Evolutionary conservation across 2,113 vertebrate genomes (phyloP), one percentile per base, ranked within the genome.

Genomic region (Gnathonemus longibarbis): DNA sequence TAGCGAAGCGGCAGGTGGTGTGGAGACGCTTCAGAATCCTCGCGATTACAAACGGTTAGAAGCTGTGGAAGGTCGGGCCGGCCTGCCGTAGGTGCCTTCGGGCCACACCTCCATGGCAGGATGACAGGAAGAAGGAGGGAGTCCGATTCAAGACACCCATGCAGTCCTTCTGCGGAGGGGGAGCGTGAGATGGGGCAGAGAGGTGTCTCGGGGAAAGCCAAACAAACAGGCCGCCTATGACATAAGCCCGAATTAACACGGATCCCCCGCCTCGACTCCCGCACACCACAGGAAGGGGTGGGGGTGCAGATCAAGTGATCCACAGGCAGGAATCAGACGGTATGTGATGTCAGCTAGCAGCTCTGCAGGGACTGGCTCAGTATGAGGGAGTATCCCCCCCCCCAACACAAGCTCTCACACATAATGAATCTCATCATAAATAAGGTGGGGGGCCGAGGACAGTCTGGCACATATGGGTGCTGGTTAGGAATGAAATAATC

Each of bases 201-300:
- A 70, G 62, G 62, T 10, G 3, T 27, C n/a, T 4, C 27, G 39
- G 77, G 77, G 89, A 89, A 15, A 77, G n/a, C 62, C 62, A 84
- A 70, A 35, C 74, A 35, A 58, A 45, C 50, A 39, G 49, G 50
- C 49, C 15, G 49, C 88, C 90, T 52, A 66, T 91, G 91, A 95
- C 93, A 94, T 94, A 93, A 91, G 94, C 92, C 92, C 93, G 92
- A 92, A 95, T 93, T 94, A 94, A 91, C 94, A 93, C 94, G 93
- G 93, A 88, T 46, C 15, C 58, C 49, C 42, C 39, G 42, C 62
- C 84, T 85, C 77, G 80, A 88, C 90, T 48, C 77, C 49, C 42
- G 39, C 46, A 39, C 39, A 56, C 58, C 84, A 58, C 66, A 70
- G 74, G 74, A 11, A 27, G 46, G 45, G 89, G 46, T 19, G 50